Percentiles rank a stretch among this genome's conserved stretches.
Conservation (phyloP, 2,888 invertebrate species). For the Cephus nigrinus region DNA sequence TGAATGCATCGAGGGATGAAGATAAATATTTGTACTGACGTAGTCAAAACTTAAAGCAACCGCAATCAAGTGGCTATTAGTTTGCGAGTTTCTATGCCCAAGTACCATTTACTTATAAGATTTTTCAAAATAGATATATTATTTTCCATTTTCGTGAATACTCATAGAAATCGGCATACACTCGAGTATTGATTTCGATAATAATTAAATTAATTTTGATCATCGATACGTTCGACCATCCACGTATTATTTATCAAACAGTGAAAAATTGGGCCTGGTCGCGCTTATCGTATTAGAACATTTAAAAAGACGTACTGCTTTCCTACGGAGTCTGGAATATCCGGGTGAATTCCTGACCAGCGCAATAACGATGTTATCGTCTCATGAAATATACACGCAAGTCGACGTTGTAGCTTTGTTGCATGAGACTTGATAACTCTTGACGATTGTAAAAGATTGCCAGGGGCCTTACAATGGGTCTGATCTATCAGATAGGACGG, state of each 20-base stretch:
- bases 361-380: conserved; percentile 39
- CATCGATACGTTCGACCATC: too few relatives aligned
- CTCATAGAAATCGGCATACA: not conserved
- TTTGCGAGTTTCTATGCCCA: conserved; percentile 6
- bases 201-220: too few relatives aligned
- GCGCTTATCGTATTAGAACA: not conserved
- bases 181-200: too few relatives aligned
- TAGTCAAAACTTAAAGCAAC: conserved; percentile 51
- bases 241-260: too few relatives aligned
- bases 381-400: conserved; percentile 39
- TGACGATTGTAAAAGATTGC: conserved; percentile 22
- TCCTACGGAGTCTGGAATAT: conserved; percentile 22
- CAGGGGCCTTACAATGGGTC: conserved; percentile 18
- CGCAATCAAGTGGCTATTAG: conserved; percentile 41
- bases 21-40: conserved; percentile 61
- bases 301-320: not conserved
- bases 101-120: not conserved
- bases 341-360: conserved; percentile 44
- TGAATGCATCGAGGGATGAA: conserved; percentile 42
- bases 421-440: conserved; percentile 33
- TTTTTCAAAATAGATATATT: not conserved
- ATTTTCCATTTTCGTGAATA: not conserved
- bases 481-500: not conserved
- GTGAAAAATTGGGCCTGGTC: too few relatives aligned
- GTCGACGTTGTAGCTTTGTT: conserved; percentile 22